Evolutionary conservation across 35 echinoderm and acorn worm species (phyloP).

Genomic region (Apostichopus japonicus): DNA sequence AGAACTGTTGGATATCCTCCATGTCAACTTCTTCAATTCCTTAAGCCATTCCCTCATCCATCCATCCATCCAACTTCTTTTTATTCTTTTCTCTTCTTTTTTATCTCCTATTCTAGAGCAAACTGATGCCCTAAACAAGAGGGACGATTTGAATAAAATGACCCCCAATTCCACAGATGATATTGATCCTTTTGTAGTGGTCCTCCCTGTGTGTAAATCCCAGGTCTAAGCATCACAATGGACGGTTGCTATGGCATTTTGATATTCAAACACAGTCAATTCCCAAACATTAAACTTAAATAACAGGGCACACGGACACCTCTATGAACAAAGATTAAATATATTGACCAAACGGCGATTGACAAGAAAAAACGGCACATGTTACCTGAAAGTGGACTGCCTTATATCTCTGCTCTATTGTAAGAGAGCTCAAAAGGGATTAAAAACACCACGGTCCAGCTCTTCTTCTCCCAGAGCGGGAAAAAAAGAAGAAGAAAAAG

Average conservation of each 20-base stretch:
- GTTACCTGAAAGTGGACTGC: constrained; percentile 17
- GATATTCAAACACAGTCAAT: constrained; percentile 37
- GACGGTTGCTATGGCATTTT: constrained; percentile 44
- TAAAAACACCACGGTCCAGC: background rate
- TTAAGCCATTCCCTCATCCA: background rate
- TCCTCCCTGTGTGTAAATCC: constrained; percentile 28
- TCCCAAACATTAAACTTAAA: constrained; percentile 6
- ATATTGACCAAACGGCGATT: constrained; percentile 23
- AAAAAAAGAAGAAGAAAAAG: background rate
- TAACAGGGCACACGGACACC: background rate
- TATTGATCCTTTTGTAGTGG: constrained; percentile 36
- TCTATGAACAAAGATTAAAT: constrained; percentile 35
- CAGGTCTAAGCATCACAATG: background rate
- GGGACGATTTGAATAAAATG: constrained; percentile 31
- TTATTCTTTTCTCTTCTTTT: background rate
- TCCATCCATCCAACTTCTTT: background rate
- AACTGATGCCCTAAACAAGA: constrained; percentile 37
- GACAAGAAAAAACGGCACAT: constrained; percentile 28
- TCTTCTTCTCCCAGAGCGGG: background rate
- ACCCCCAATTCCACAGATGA: constrained; percentile 43
- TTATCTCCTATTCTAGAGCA: background rate
- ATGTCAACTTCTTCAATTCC: too few relatives aligned
- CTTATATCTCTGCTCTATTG: constrained; percentile 4
- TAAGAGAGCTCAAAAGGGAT: constrained; percentile 12
- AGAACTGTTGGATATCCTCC: too few relatives aligned